Conservation (phyloP, 2,797 vertebrate genomes). For the Danio albolineatus region DNA sequence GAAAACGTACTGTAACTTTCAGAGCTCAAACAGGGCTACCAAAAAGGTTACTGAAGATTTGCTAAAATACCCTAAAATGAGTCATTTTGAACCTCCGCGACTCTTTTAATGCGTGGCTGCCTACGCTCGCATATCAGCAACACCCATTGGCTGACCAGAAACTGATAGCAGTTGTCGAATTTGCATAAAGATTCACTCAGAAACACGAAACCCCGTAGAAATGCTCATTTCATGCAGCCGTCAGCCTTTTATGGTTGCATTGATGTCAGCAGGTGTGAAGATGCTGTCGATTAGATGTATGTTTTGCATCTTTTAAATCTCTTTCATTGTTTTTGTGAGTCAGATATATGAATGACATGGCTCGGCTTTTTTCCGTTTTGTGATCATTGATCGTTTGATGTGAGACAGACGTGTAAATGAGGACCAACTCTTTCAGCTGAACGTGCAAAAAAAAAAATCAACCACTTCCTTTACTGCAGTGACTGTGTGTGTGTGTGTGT, state of each 20-base stretch:
- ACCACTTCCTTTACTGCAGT: constrained; percentile 55
- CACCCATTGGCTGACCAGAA: constrained; percentile 1
- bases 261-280: neutral
- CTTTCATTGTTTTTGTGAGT: neutral
- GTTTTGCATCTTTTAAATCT: neutral
- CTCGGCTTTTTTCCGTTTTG: constrained; percentile 51
- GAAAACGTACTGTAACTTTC: constrained; percentile 26
- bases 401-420: constrained; percentile 25
- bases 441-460: constrained; percentile 49
- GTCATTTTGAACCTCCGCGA: constrained; percentile 1
- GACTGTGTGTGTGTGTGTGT: constrained; percentile 1
- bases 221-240: neutral
- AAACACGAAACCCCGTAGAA: neutral
- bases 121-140: neutral
- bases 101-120: neutral
- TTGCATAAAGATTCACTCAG: neutral
- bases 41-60: too few species aligned
- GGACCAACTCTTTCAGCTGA: constrained; percentile 51
- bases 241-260: too few species aligned
- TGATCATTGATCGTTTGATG: constrained; percentile 25
- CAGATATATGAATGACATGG: neutral
- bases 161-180: neutral
- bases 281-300: neutral
- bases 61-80: constrained; percentile 21
- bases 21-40: neutral